Evolutionary conservation across 1,140 invertebrate genomes (phyloP).

Genomic region (Pararge aegeria): DNA sequence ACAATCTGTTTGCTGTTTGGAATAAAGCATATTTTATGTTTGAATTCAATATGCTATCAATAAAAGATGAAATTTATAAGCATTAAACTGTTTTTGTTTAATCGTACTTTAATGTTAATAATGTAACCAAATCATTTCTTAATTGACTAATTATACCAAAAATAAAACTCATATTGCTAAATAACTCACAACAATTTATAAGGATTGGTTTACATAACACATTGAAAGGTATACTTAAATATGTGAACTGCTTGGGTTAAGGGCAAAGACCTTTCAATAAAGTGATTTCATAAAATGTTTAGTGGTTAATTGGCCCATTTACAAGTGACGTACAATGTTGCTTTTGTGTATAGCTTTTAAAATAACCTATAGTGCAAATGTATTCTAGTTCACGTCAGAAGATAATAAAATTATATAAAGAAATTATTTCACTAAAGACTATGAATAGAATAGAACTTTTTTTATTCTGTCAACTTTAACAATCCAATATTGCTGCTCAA

Average conservation of each 20-base stretch:
- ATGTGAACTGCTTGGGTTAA: slow-evolving; percentile 13
- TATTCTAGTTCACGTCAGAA: too few species aligned
- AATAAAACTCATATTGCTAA: neutral
- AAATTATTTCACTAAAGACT: too few species aligned
- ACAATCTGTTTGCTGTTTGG: too few species aligned
- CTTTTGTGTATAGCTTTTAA: slow-evolving; percentile 3
- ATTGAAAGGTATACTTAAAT: slow-evolving; percentile 21
- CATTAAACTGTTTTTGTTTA: too few species aligned
- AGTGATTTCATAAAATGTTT: slow-evolving; percentile 27
- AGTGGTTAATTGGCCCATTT: slow-evolving; percentile 30
- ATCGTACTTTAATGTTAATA: neutral
- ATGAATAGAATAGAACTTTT: too few species aligned
- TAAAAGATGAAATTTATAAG: too few species aligned
- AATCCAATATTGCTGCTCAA: too few species aligned
- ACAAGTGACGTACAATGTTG: slow-evolving; percentile 12
- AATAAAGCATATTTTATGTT: too few species aligned
- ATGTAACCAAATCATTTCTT: neutral
- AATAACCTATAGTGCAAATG: neutral
- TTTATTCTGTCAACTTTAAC: too few species aligned
- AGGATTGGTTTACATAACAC: slow-evolving; percentile 6
- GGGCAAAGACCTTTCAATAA: slow-evolving; percentile 28
- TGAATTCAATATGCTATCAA: too few species aligned
- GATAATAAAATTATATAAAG: too few species aligned
- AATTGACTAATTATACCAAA: neutral
- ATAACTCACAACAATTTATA: neutral